These are phyloP conservation scores for Sardina pilchardus DNA, from an alignment of 2,113 vertebrate species.

Conservation along the genomic window DNA sequence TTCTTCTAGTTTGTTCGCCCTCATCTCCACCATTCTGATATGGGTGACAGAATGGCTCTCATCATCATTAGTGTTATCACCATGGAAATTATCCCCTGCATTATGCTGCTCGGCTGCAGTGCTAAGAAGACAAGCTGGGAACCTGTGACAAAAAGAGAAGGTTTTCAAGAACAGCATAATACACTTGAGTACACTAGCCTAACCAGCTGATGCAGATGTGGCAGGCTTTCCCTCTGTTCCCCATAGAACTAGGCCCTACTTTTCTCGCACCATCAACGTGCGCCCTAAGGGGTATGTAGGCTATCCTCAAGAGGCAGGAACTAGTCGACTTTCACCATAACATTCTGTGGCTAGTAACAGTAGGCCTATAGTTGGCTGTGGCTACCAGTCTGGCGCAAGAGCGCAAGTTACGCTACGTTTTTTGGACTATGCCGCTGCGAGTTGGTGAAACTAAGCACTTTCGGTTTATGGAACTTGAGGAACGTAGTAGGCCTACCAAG, in stretches of 20 bases:
- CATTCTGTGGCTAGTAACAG: background rate
- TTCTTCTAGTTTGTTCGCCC: conserved; percentile 77
- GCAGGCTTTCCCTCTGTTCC: background rate
- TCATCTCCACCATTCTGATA: conserved; percentile 69
- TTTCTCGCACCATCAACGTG: no score
- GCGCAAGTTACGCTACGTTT: background rate
- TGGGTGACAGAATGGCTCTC: conserved; percentile 66
- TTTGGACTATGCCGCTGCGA: background rate
- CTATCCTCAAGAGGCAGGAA: no score
- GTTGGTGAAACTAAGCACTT: background rate
- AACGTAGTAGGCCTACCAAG: background rate
- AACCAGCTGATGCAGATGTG: background rate
- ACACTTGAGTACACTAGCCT: no score
- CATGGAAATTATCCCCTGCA: conserved; percentile 58
- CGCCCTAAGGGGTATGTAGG: no score
- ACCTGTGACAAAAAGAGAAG: conserved; percentile 51
- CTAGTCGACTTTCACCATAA: background rate
- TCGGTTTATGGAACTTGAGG: background rate
- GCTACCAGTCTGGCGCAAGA: background rate
- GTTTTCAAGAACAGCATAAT: background rate
- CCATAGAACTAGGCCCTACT: no score
- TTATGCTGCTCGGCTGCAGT: conserved; percentile 79
- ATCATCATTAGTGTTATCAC: conserved; percentile 73
- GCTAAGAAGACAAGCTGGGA: conserved; percentile 64
- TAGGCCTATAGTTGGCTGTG: no score